Conservation (phyloP, 2,888 invertebrate species). For the Parnassius mnemosyne region DNA sequence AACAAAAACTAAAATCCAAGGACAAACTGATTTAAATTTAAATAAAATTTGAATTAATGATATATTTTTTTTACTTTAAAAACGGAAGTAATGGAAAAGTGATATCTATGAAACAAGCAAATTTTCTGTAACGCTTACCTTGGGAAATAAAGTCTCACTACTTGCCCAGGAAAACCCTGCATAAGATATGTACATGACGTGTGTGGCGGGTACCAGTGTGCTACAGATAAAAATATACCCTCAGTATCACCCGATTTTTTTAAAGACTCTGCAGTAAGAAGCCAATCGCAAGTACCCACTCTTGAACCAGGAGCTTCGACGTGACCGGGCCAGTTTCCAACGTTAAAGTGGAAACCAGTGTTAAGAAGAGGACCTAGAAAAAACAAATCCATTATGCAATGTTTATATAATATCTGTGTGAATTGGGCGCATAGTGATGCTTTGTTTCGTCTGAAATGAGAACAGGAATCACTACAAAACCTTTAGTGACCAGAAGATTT, state of each 20-base stretch:
- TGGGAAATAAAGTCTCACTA: constrained; percentile 93
- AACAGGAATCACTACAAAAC: too few relatives aligned
- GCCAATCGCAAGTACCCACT: constrained; percentile 94
- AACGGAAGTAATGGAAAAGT: too few relatives aligned
- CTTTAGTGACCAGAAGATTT: too few relatives aligned
- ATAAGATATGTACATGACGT: constrained; percentile 95
- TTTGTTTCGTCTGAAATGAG: too few relatives aligned
- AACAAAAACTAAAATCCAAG: too few relatives aligned
- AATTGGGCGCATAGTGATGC: too few relatives aligned
- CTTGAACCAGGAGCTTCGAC: constrained; percentile 93
- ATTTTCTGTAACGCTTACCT: constrained; percentile 76
- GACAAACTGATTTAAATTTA: too few relatives aligned
- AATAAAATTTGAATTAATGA: too few relatives aligned
- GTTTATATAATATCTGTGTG: too few relatives aligned
- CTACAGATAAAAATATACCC: constrained; percentile 94
- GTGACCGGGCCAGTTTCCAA: constrained; percentile 96
- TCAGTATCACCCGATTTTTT: constrained; percentile 89
- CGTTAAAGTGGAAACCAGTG: constrained; percentile 97
- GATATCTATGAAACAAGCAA: background rate
- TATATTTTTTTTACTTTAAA: too few relatives aligned
- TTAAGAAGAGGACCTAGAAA: constrained; percentile 88
- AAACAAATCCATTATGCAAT: too few relatives aligned
- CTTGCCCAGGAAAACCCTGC: constrained; percentile 91
- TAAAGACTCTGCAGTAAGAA: constrained; percentile 90
- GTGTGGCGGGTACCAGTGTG: constrained; percentile 96